A percentile compares a stretch with the other conserved stretches of the same genome.
Conservation (phyloP, 1,140 invertebrate genomes). For the roundworm (Caenorhabditis elegans) region WBcel235 BX284602.5:4069501-4070000, state of each 20-base stretch:
- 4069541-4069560: neutral
- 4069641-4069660: slow-evolving; percentile 22
- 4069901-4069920: slow-evolving; percentile 5
- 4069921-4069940: neutral
- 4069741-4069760: too few species aligned
- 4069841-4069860: too few species aligned
- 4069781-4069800: too few species aligned
- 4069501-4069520: slow-evolving; percentile 49
- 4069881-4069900: slow-evolving; percentile 12
- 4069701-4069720: too few species aligned
- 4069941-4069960: slow-evolving; percentile 9
- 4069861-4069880: neutral
- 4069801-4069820: too few species aligned
- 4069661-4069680: slow-evolving; percentile 42
- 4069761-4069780: too few species aligned
- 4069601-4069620: neutral
- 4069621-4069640: neutral
- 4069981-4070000: neutral
- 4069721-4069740: too few species aligned
- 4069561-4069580: neutral
- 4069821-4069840: too few species aligned
- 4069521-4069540: neutral
- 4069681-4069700: slow-evolving; percentile 29
- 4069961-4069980: neutral
- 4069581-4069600: slow-evolving; percentile 6